A percentile compares a stretch with the other conserved stretches of the same genome.
Evolutionary conservation across 2,888 invertebrate genomes (phyloP).

Genomic region (Lasioglossum oenotherae): DNA sequence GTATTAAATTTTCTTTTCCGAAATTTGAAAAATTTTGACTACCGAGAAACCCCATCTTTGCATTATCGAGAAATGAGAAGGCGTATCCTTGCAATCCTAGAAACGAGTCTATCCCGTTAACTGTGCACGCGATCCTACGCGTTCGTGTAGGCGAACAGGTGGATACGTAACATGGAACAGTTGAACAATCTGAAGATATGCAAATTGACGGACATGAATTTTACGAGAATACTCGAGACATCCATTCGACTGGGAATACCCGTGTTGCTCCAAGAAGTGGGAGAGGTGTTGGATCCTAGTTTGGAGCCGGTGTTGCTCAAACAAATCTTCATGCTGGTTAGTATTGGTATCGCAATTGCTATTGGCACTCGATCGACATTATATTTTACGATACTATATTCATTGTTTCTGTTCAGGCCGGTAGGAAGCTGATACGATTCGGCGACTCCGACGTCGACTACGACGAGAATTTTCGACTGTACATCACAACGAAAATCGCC

Average conservation of each 20-base stretch:
- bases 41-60: no score
- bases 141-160: slow-evolving; percentile 91
- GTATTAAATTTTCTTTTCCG: no score
- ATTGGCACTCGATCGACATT: slow-evolving; percentile 8
- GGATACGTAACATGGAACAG: slow-evolving; percentile 95
- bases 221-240: slow-evolving; percentile 92
- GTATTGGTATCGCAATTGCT: not conserved
- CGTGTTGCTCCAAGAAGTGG: slow-evolving; percentile 94
- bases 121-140: not conserved
- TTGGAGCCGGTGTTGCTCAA: slow-evolving; percentile 93
- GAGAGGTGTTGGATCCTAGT: slow-evolving; percentile 94
- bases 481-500: slow-evolving; percentile 95
- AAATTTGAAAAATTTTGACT: no score
- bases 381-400: not conserved
- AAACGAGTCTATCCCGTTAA: no score
- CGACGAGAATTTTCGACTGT: slow-evolving; percentile 93
- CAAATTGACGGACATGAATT: slow-evolving; percentile 91
- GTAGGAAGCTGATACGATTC: slow-evolving; percentile 92
- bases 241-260: slow-evolving; percentile 94
- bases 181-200: slow-evolving; percentile 90
- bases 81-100: no score
- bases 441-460: slow-evolving; percentile 97
- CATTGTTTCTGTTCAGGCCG: slow-evolving; percentile 86
- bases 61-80: no score
- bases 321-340: slow-evolving; percentile 90